Evolutionary conservation across 1,140 invertebrate genomes (phyloP).

Genomic region (Xylocopa sonorina): DNA sequence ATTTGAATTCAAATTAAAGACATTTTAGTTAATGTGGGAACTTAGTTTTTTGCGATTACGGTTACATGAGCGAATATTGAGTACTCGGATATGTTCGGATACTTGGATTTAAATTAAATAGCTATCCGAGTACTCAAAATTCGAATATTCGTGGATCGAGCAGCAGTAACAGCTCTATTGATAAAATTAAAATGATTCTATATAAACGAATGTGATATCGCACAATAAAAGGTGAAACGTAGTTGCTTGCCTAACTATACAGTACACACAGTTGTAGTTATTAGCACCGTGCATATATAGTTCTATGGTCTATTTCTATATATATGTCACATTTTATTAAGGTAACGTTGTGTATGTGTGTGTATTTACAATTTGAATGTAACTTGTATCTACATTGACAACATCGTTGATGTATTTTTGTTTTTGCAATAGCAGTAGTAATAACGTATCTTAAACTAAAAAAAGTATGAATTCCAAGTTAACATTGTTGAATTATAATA

Average conservation of each 20-base stretch:
- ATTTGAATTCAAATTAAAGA: too few relatives aligned
- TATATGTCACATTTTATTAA: constrained; percentile 2
- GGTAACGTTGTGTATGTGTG: not conserved
- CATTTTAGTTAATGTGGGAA: too few relatives aligned
- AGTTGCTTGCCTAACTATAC: not conserved
- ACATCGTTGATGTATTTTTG: not conserved
- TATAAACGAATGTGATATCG: not conserved
- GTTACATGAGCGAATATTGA: too few relatives aligned
- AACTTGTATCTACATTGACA: not conserved
- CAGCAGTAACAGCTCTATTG: too few relatives aligned
- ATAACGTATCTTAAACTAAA: constrained; percentile 7
- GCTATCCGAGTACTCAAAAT: too few relatives aligned
- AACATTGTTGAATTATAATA: constrained; percentile 6
- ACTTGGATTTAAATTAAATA: not conserved
- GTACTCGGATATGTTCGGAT: too few relatives aligned
- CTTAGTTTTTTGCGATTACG: too few relatives aligned
- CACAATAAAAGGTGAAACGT: not conserved
- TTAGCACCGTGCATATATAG: constrained; percentile 7
- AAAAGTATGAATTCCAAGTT: constrained; percentile 29
- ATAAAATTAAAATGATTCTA: too few relatives aligned
- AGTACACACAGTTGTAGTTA: not conserved
- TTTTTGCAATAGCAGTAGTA: not conserved
- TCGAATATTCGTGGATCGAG: too few relatives aligned
- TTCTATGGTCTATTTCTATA: not conserved
- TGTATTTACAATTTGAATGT: constrained; percentile 36